Conservation (phyloP, 2,888 invertebrate genomes). For the Dascillus cervinus region DNA sequence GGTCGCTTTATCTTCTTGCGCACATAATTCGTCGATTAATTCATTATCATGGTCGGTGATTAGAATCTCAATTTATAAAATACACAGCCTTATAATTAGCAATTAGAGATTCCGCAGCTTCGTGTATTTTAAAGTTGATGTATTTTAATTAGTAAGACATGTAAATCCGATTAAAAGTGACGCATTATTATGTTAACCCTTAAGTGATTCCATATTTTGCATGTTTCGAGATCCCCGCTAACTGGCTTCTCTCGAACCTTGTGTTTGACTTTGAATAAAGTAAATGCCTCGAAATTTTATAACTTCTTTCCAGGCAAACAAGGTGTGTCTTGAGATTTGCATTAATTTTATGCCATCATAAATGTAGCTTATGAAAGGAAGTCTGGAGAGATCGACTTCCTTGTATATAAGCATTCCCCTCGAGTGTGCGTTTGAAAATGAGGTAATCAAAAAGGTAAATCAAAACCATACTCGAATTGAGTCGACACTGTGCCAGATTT, state of each 20-base stretch:
- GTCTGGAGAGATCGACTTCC: conserved; percentile 21
- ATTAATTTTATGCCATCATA: conserved; percentile 44
- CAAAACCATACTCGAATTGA: conserved; percentile 33
- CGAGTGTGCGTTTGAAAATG: conserved; percentile 25
- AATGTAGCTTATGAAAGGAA: conserved; percentile 34
- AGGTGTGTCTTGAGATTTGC: conserved; percentile 43
- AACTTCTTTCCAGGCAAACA: conserved; percentile 37
- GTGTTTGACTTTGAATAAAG: conserved; percentile 26
- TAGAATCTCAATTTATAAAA: conserved; percentile 46
- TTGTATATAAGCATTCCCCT: conserved; percentile 17
- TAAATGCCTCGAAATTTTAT: conserved; percentile 38
- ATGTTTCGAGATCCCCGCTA: conserved; percentile 33
- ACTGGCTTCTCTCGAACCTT: conserved; percentile 25
- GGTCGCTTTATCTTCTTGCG: conserved; percentile 32
- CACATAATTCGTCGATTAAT: conserved; percentile 40
- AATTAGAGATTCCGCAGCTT: conserved; percentile 40
- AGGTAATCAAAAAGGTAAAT: conserved; percentile 39
- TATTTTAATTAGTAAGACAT: conserved; percentile 43
- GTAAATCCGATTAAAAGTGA: conserved; percentile 42
- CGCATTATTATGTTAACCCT: conserved; percentile 38
- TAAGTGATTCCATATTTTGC: conserved; percentile 40
- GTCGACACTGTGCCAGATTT: conserved; percentile 29
- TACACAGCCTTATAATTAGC: conserved; percentile 45
- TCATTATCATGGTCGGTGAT: conserved; percentile 45
- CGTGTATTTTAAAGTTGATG: conserved; percentile 39